Evolutionary conservation across 53 echinoderm and acorn worm genomes (phyloP).

Genomic region (Temnopleurus reevesii): DNA sequence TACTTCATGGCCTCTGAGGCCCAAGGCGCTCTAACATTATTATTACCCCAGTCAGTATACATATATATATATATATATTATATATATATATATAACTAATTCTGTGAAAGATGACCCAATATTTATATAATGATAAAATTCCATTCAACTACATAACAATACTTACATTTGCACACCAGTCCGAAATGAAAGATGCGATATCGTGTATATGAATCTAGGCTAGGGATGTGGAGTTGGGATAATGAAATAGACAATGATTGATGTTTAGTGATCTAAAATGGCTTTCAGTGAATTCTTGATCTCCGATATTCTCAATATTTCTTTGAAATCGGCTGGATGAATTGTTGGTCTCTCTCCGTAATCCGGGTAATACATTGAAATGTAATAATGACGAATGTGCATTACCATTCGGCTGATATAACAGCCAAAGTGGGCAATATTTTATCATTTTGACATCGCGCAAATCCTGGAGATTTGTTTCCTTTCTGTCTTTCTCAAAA

Average conservation of each 20-base stretch:
- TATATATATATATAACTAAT: no score
- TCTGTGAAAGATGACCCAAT: no score
- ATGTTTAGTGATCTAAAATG: background rate
- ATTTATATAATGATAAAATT: no score
- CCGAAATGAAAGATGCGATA: no score
- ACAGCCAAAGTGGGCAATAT: constrained; percentile 31
- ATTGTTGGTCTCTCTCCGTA: background rate
- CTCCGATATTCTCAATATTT: background rate
- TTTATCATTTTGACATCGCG: background rate
- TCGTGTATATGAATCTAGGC: no score
- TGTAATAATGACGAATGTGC: constrained; percentile 26
- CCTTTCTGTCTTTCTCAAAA: background rate
- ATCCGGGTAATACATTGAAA: constrained; percentile 12
- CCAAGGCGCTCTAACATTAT: no score
- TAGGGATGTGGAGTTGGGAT: no score
- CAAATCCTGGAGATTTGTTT: background rate
- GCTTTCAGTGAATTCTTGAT: background rate
- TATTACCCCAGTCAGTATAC: no score
- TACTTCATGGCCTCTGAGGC: no score
- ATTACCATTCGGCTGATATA: background rate
- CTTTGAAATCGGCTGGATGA: background rate
- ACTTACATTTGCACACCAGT: no score
- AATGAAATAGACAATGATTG: constrained; percentile 5
- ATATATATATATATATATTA: no score
- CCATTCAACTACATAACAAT: no score